Conservation (phyloP, 2,888 invertebrate genomes). For the Archaeoteleia sp. region DNA sequence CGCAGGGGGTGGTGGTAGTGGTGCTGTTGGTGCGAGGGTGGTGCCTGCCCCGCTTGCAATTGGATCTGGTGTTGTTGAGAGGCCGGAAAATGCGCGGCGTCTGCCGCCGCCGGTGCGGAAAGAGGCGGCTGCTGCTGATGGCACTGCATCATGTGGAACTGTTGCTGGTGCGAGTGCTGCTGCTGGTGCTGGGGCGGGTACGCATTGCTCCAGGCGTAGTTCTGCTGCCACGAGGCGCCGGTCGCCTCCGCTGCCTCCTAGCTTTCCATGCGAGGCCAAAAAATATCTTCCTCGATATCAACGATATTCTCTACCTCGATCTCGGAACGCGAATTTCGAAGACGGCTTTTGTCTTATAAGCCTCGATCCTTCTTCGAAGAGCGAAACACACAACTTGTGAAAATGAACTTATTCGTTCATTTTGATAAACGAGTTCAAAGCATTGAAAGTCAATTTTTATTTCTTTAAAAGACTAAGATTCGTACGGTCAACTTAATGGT, state of each 20-base stretch:
- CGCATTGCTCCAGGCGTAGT: conserved; percentile 60
- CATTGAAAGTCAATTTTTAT: too few species aligned
- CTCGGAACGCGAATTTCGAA: not conserved
- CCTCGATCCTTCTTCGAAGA: too few species aligned
- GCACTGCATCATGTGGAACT: conserved; percentile 49
- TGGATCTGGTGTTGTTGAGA: conserved; percentile 63
- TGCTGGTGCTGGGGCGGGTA: conserved; percentile 48
- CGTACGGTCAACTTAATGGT: too few species aligned
- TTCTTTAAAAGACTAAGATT: too few species aligned
- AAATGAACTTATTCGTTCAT: too few species aligned
- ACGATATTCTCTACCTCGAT: not conserved
- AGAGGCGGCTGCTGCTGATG: conserved; percentile 40
- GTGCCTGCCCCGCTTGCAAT: conserved; percentile 60
- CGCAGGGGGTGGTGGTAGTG: conserved; percentile 59
- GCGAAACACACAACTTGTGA: too few species aligned
- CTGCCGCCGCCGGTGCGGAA: conserved; percentile 29
- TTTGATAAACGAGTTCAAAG: too few species aligned
- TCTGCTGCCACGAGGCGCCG: conserved; percentile 69
- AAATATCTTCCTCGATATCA: not conserved
- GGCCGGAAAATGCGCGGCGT: conserved; percentile 54
- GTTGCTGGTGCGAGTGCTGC: conserved; percentile 49
- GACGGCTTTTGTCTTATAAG: not conserved
- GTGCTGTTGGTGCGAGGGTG: conserved; percentile 63
- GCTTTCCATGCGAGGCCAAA: conserved; percentile 60
- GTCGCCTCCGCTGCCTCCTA: conserved; percentile 61